phyloP scores from a whole-genome alignment of 1,140 invertebrate species.

The Ladona fulva region DNA sequence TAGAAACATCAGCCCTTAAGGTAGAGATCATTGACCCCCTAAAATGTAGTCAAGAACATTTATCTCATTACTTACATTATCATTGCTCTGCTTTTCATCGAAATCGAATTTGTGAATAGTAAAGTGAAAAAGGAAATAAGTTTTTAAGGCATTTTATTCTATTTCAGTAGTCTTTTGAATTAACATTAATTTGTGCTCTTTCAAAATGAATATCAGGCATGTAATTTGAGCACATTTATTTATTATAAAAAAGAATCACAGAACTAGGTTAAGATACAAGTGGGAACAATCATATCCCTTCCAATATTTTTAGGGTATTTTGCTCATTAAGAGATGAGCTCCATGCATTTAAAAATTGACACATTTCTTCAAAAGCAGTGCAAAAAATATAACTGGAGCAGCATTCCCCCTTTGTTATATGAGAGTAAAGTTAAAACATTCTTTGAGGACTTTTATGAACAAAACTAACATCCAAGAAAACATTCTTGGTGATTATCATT shows the following conservation, averaged over 20 bases:
- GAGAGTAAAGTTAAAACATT: neutral
- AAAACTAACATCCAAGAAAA: neutral
- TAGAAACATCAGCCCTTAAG: no score
- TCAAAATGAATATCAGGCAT: neutral
- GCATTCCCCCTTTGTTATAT: neutral
- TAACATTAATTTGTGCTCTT: no score
- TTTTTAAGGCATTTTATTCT: no score
- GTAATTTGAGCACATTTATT: neutral
- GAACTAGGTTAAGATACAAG: neutral
- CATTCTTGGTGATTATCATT: neutral
- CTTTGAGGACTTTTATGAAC: neutral
- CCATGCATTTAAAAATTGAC: slow-evolving; percentile 2
- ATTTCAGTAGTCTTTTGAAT: no score
- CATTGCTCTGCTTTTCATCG: no score
- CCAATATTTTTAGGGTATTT: neutral
- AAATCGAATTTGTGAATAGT: no score
- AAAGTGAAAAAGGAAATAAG: no score
- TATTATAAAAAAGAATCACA: slow-evolving; percentile 11
- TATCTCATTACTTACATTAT: no score
- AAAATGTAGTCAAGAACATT: no score
- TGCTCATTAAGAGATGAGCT: neutral
- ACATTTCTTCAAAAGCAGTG: slow-evolving; percentile 9
- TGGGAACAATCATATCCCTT: neutral
- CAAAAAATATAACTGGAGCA: slow-evolving; percentile 1
- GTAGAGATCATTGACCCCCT: no score